Base-by-base conservation (phyloP, 2,888 invertebrate species). In the Lasioglossum lativentre region DNA sequence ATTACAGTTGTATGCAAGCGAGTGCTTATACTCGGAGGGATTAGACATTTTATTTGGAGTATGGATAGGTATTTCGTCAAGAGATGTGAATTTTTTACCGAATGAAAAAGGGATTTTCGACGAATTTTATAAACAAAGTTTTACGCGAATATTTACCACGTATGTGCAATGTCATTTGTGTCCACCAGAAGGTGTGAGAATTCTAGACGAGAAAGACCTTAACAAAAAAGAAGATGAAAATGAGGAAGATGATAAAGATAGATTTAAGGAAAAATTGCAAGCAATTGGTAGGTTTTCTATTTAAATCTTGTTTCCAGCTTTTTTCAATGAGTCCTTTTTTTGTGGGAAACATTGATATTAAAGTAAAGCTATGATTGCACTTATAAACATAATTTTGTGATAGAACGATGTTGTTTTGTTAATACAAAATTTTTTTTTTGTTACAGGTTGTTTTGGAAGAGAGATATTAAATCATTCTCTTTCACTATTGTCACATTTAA, bases 101-200 rank as follows among this genome's bases (percentile, higher is more conserved):
- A 38, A 10, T n/a, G 12, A 38, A n/a, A n/a, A 38, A 70, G n/a
- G 2, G n/a, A 40, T 70, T 80, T 95, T 96, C 23, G 90, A 93
- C 27, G 95, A 95, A 75, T 94, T 95, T 86, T 91, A 93, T 52
- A 88, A 93, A 78, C 91, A 95, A 73, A 94, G 95, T 78, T 95
- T 95, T 10, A 94, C 95, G 19, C 95, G 96, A 94, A 97, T 98
- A 87, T 98, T 98, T 94, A 97, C 98, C 94, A 97, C 97, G 4
- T 98, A 98, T 93, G 95, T 98, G 72, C 97, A 97, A 92, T 97
- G 97, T 92, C 97, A 98, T 94, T 95, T 99, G 86, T 97, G 97
- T 12, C 97, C 98, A 0, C 98, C 98, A 0, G 97, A 98, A 94
- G 98, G 97, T 42, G 95, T 95, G 68, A 95, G 97, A 89, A 95